Evolutionary conservation across 2,797 vertebrate genomes (phyloP), one percentile per base, ranked within the genome.

Genomic region (Gallirallus australis): DNA sequence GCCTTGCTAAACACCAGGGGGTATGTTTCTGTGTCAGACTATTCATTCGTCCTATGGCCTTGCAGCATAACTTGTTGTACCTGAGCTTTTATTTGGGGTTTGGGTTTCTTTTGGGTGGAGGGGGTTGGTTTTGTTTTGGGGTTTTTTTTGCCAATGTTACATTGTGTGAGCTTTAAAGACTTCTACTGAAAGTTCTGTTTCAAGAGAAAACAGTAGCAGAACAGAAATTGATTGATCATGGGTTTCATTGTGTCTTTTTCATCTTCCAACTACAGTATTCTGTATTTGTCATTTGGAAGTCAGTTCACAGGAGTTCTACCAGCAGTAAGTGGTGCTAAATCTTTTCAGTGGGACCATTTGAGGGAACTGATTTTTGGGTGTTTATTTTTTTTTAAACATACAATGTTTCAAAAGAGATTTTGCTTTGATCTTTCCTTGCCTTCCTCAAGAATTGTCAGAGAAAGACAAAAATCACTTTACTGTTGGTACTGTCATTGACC

Each of bases 321-420:
- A 79, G 52, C 59, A 89, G 15, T 71, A 94, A 94, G 63, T 69
- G 63, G 33, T 59, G 47, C 42, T 95, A 77, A 90, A 93, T 93
- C 85, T 90, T 91, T 90, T 82, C 87, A 31, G 20, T 68, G 56
- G 18, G 35, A 14, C 72, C 13, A 17, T 56, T 3, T 15, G 42
- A 78, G 28, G 19, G 72, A 94, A 28, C 25, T 33, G 30, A 8
- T 9, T 45, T 45, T 45, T 45, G 17, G 17, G 42, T 81, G 19
- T 73, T 93, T 94, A 24, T 15, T 88, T 91, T 94, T 28, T 15
- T 90, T 96, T 89, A 79, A 82, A 78, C 20, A 33, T 60, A 31
- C 21, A 60, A 23, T 20, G 4, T 81, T 95, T 87, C 6, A 30
- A 78, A 82, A 73, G 7, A 6, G 53, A 24, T 28, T 94, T 91